Evolutionary conservation across 2,888 invertebrate species (phyloP), one percentile per base, ranked within the genome.

Genomic region (Caenorhabditis sp.): DNA sequence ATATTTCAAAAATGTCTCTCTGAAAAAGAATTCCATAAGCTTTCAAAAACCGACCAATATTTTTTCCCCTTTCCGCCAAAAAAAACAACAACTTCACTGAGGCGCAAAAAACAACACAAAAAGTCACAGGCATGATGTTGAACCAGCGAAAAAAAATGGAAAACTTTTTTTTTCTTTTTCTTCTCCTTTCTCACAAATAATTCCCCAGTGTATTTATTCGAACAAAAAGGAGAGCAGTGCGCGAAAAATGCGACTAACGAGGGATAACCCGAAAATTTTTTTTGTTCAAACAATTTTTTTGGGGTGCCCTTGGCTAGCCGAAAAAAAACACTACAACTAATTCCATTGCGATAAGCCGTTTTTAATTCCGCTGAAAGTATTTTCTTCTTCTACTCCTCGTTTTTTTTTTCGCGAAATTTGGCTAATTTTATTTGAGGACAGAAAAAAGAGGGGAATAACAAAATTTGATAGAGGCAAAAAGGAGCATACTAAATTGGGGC

Each of bases 1-100:
- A 31, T 12, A 43, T 53, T 23, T 54, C 37, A 10, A 19, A 21
- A 27, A 58, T 63, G 43, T 36, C 43, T 19, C 17, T 21, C 4
- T 14, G 23, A 23, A 62, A 37, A 50, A 51, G 27, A 51, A 60
- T 37, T 19, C 37, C 54, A 57, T 1, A 36, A 51, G 54, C 14
- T 6, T 17, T 50, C 19, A 50, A 4, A 50, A 50, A 14, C 5
- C 5, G 17, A 50, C 17, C 19, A n/a, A 17, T 17, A 17, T 50
- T 50, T 50, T 37, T 37, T 37, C 37, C 37, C 6, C 50, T 50
- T 50, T 50, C 19, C 17, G 31, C 4, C 4, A 31, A 31, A 31
- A 10, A 31, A 31, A 31, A 31, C 31, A 31, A 31, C 31, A 31
- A 31, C 31, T 31, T 31, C 31, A 31, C 31, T 31, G 31, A 31